Base-by-base conservation (phyloP, 2,797 vertebrate genomes). In the Eurystomus glaucurus region DNA sequence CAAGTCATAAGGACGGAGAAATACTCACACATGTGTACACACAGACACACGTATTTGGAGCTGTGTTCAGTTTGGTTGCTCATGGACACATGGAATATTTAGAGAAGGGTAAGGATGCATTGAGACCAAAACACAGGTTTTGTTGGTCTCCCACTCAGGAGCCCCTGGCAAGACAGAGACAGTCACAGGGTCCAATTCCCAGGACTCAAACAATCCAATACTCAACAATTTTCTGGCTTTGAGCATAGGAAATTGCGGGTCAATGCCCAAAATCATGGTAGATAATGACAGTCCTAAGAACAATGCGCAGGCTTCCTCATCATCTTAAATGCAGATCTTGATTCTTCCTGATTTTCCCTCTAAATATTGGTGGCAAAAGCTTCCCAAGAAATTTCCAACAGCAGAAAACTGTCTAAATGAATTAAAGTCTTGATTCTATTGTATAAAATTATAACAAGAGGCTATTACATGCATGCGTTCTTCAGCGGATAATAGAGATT, bases 41-140 rank as follows among this genome's bases (percentile, higher is more conserved):
- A 60, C 31, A 76, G 17, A 13, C 35, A 25, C 6, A 3, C 0
- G 0, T 9, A 9, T 43, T 75, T 14, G 20, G 25, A 62, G n/a
- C 80, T 48, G 45, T 37, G 23, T 41, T 54, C 21, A 1, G 22
- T 37, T 15, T 45, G 70, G 33, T 22, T 72, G 37, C 51, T 91
- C 60, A 22, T 17, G 26, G 54, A 10, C 33, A 22, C 17, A 3
- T 1, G 9, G 9, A 20, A 4, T 37, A 14, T 55, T 58, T 26
- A 51, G 16, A 2, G 4, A 12, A 23, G 35, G 41, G 45, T 31
- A 43, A 57, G 35, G 51, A 33, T 45, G 4, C 14, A 11, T 7
- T 31, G 66, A 66, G 71, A 37, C 18, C 19, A 41, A 35, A 85
- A 10, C 3, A 26, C 0, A 39, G 10, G 33, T 7, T 90, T 9